These are phyloP conservation scores for Hypselothyrea guttata DNA, from an alignment of 2,888 invertebrate species.

Conservation along the genomic window DNA sequence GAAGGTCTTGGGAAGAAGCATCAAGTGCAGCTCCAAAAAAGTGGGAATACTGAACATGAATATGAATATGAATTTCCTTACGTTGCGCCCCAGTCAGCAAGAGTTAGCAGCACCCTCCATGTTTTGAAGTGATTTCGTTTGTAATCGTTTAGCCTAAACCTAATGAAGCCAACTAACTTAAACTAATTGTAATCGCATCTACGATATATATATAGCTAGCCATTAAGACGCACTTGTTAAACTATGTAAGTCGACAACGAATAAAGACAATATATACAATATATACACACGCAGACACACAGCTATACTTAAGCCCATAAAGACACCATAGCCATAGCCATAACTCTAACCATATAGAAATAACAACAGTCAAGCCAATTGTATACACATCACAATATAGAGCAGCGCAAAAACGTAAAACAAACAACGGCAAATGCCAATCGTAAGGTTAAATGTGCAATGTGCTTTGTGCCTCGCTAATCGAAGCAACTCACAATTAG, in stretches of 20 bases:
- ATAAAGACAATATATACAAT: constrained; percentile 68
- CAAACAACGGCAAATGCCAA: constrained; percentile 51
- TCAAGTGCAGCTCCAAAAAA: no score
- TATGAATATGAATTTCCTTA: constrained; percentile 47
- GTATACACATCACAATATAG: no score
- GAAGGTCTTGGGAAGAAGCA: constrained; percentile 16
- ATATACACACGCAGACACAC: constrained; percentile 5
- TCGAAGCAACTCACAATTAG: constrained; percentile 62
- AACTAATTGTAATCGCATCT: constrained; percentile 54
- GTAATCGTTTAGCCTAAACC: constrained; percentile 47
- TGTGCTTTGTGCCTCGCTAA: constrained; percentile 45
- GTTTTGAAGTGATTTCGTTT: constrained; percentile 53
- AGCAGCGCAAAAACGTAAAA: no score
- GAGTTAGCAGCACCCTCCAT: constrained; percentile 37
- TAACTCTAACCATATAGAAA: constrained; percentile 30
- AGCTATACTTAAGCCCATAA: constrained; percentile 14
- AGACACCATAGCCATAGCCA: no score
- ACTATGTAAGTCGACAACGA: constrained; percentile 72
- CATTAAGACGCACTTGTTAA: constrained; percentile 72
- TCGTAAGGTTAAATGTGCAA: constrained; percentile 64
- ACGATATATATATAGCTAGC: constrained; percentile 15
- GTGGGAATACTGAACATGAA: constrained; percentile 10
- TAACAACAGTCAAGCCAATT: constrained; percentile 11
- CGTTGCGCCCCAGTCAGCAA: constrained; percentile 19
- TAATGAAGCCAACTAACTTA: constrained; percentile 64